Conservation (phyloP, 2,113 vertebrate species). For the Lipophrys pholis region DNA sequence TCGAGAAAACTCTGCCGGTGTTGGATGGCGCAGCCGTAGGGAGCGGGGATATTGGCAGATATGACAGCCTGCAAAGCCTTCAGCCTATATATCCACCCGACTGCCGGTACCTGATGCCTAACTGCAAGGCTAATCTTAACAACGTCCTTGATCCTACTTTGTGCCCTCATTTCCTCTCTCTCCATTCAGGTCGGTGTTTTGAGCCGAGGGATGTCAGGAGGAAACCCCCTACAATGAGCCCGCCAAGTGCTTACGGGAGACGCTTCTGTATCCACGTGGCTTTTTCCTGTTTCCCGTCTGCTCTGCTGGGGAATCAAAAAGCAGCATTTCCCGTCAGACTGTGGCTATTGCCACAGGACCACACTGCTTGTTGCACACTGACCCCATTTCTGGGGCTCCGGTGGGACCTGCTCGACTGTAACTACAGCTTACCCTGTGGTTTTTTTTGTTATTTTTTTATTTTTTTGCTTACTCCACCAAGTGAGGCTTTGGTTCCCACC, state of each 20-base stretch:
- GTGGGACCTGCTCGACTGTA: slow-evolving; percentile 44
- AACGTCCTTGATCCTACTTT: slow-evolving; percentile 11
- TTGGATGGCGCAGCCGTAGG: slow-evolving; percentile 43
- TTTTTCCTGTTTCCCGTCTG: slow-evolving; percentile 74
- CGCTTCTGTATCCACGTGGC: slow-evolving; percentile 57
- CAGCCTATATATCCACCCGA: slow-evolving; percentile 22
- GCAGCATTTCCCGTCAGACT: slow-evolving; percentile 70
- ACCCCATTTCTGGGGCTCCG: slow-evolving; percentile 66
- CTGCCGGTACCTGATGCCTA: slow-evolving; percentile 27
- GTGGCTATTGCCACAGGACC: slow-evolving; percentile 56
- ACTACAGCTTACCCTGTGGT: slow-evolving; percentile 40
- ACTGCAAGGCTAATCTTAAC: slow-evolving; percentile 27
- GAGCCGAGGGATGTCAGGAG: slow-evolving; percentile 36
- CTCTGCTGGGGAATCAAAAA: slow-evolving; percentile 61
- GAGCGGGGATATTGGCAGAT: slow-evolving; percentile 63
- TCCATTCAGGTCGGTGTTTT: slow-evolving; percentile 31
- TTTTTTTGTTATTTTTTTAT: background rate
- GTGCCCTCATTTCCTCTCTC: slow-evolving; percentile 30
- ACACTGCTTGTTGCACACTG: slow-evolving; percentile 65
- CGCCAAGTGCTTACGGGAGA: slow-evolving; percentile 44
- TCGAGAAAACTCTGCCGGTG: slow-evolving; percentile 55
- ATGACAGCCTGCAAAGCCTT: slow-evolving; percentile 47
- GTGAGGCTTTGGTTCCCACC: background rate
- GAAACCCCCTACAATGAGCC: slow-evolving; percentile 56
- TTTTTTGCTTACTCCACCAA: too few species aligned